These are phyloP conservation scores for Ammodramus savannarum DNA, from an alignment of 2,113 vertebrate species.

Conservation along the genomic window DNA sequence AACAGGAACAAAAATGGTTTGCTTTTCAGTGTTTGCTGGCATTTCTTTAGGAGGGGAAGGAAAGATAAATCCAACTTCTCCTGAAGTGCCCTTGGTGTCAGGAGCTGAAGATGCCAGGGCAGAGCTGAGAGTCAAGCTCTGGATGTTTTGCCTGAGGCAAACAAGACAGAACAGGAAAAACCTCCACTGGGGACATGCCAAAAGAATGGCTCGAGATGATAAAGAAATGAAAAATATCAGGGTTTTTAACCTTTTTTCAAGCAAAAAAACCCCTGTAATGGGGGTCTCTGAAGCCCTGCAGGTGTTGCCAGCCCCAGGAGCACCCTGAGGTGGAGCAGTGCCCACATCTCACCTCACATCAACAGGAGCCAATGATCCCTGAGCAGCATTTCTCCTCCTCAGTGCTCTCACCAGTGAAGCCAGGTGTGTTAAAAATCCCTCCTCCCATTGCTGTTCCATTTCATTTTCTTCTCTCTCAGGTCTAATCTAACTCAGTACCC, in stretches of 20 bases:
- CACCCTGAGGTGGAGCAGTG: not conserved
- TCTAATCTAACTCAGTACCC: not conserved
- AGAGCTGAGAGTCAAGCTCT: not conserved
- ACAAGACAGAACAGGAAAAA: not conserved
- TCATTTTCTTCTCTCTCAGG: not conserved
- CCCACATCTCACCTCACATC: not conserved
- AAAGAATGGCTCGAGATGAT: not conserved
- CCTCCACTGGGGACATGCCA: not conserved
- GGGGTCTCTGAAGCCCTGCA: not conserved
- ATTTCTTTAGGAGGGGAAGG: not conserved
- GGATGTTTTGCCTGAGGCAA: not conserved
- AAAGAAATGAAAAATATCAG: not conserved
- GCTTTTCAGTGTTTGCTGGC: not conserved
- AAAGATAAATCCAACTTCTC: not conserved
- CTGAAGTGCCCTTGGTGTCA: not conserved
- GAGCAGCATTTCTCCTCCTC: not conserved
- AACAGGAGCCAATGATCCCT: not conserved
- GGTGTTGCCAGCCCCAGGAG: not conserved
- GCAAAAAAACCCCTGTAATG: not conserved
- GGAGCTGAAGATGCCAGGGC: not conserved
- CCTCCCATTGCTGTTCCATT: not conserved
- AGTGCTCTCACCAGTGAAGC: not conserved
- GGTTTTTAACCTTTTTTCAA: fast-evolving
- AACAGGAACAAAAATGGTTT: not conserved
- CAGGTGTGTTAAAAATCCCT: not conserved